phyloP scores from a whole-genome alignment of 2,888 invertebrate genomes.

The Chironomus riparius region DNA sequence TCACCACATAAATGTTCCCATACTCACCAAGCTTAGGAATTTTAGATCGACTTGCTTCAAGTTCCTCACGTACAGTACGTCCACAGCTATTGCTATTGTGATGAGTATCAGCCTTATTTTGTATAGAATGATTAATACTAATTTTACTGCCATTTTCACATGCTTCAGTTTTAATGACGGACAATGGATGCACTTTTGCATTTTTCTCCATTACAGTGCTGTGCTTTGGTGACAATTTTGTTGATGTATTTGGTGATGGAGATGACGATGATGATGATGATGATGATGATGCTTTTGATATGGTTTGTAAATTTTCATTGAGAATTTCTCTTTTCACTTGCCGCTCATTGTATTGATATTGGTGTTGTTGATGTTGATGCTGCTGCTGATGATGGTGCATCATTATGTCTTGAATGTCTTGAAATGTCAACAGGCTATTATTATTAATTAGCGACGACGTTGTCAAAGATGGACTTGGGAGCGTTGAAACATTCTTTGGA shows the following conservation, averaged over 20 bases:
- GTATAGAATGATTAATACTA: slow-evolving; percentile 12
- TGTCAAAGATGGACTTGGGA: slow-evolving; percentile 21
- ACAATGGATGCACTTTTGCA: slow-evolving; percentile 15
- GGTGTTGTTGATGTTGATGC: background rate
- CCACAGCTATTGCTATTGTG: background rate
- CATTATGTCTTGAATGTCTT: slow-evolving; percentile 27
- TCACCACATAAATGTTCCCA: background rate
- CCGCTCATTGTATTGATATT: background rate
- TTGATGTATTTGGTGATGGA: slow-evolving; percentile 17
- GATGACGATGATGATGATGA: background rate
- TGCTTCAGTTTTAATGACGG: slow-evolving; percentile 1
- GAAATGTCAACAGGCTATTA: slow-evolving; percentile 26
- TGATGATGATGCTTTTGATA: slow-evolving; percentile 14
- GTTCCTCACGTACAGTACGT: slow-evolving; percentile 18
- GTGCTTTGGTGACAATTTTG: slow-evolving; percentile 21
- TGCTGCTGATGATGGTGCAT: slow-evolving; percentile 19
- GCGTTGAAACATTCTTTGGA: slow-evolving; percentile 22
- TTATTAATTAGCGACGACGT: slow-evolving; percentile 26
- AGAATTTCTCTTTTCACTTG: background rate
- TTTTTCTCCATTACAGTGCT: background rate
- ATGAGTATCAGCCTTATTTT: slow-evolving; percentile 5
- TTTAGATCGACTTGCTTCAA: slow-evolving; percentile 21
- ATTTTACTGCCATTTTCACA: slow-evolving; percentile 5
- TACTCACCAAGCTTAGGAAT: slow-evolving; percentile 19
- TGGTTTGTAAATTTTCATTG: background rate